phyloP scores from a whole-genome alignment of 1,140 invertebrate genomes.

The Sarcophaga bullata region DNA sequence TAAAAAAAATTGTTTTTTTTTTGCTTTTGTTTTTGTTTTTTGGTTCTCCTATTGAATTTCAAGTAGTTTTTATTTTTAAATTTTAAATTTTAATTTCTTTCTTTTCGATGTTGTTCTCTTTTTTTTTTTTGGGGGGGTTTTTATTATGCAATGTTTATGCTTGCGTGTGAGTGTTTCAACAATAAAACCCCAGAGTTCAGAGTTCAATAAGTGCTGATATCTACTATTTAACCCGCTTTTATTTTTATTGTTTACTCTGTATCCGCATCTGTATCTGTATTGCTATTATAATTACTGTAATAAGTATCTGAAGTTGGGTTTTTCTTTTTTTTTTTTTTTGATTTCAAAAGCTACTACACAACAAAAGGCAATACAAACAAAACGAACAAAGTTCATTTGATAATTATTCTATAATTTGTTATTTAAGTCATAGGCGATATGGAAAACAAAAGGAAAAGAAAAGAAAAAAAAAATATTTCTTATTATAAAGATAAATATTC shows the following conservation, averaged over 20 bases:
- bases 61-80: not conserved
- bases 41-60: not conserved
- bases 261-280: not conserved
- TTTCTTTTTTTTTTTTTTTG: too few relatives aligned
- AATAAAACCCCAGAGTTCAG: slow-evolving; percentile 18
- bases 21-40: too few relatives aligned
- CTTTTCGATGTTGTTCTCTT: not conserved
- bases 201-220: slow-evolving; percentile 24
- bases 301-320: not conserved
- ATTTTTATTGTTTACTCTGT: not conserved
- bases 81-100: not conserved
- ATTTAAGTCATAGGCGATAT: not conserved
- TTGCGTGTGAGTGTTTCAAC: slow-evolving; percentile 1
- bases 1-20: too few relatives aligned
- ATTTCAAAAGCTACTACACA: not conserved
- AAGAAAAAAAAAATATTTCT: too few relatives aligned
- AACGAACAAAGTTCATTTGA: slow-evolving; percentile 5
- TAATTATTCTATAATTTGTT: slow-evolving; percentile 5
- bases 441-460: too few relatives aligned
- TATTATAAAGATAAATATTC: too few relatives aligned
- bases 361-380: not conserved
- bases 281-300: not conserved
- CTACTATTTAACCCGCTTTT: slow-evolving; percentile 12
- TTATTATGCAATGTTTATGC: not conserved
- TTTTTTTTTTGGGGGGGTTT: too few relatives aligned